A percentile compares a stretch with the other conserved stretches of the same genome.
Conservation (phyloP, 2,113 vertebrate genomes). For the Poecile atricapillus region DNA sequence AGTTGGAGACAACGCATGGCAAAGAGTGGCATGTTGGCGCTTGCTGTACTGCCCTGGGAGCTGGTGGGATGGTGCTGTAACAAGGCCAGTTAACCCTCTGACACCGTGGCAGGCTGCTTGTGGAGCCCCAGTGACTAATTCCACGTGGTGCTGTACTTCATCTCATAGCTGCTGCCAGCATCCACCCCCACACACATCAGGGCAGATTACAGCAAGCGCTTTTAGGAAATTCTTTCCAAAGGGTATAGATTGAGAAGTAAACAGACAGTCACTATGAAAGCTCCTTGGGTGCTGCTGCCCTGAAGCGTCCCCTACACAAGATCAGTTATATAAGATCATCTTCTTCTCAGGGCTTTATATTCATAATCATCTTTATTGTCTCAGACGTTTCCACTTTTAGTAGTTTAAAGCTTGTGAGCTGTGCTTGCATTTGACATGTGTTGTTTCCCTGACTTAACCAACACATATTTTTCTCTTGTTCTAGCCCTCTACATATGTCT, state of each 20-base stretch:
- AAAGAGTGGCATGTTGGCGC: rapidly evolving
- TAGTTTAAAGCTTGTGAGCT: neutral
- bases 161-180: neutral
- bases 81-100: neutral
- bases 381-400: neutral
- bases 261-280: rapidly evolving
- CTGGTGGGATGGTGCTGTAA: neutral
- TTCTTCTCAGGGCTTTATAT: neutral
- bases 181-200: neutral
- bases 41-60: neutral
- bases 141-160: rapidly evolving
- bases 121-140: neutral
- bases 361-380: neutral
- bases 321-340: neutral
- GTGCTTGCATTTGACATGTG: neutral
- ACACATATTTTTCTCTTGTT: neutral
- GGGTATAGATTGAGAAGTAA: neutral
- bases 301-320: rapidly evolving
- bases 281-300: neutral
- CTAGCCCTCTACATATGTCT: neutral
- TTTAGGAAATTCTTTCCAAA: neutral
- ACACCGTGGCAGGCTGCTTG: neutral
- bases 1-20: neutral
- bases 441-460: neutral
- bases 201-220: neutral